Percentiles rank a stretch among this genome's conserved stretches.
Conservation (phyloP, 1,140 invertebrate species). For the Drosophila serrata region DNA sequence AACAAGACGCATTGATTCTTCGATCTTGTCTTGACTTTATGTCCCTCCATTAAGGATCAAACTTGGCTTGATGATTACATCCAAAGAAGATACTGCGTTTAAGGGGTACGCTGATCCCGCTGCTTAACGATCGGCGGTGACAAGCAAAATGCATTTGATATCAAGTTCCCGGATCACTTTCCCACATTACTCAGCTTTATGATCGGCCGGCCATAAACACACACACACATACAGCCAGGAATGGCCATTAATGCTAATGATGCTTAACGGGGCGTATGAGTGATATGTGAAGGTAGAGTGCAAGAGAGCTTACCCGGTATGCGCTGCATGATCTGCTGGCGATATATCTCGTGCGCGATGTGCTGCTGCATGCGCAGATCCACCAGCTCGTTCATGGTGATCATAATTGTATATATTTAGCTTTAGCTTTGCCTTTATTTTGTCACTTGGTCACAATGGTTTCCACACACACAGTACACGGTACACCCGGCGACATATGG, state of each 20-base stretch:
- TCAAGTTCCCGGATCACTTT: conserved; percentile 49
- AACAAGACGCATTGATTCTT: conserved; percentile 15
- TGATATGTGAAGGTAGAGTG: conserved; percentile 17
- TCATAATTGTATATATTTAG: conserved; percentile 63
- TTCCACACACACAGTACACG: conserved; percentile 34
- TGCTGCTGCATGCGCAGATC: conserved; percentile 85
- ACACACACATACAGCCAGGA: conserved; percentile 21
- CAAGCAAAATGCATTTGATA: conserved; percentile 51
- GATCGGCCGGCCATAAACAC: conserved; percentile 48
- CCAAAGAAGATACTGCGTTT: conserved; percentile 15
- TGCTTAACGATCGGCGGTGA: conserved; percentile 48
- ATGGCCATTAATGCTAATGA: conserved; percentile 71
- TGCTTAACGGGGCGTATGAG: conserved; percentile 52
- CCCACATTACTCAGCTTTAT: conserved; percentile 76
- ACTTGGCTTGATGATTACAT: conserved; percentile 7
- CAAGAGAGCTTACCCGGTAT: conserved; percentile 77
- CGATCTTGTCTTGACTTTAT: conserved; percentile 14
- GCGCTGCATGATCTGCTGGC: conserved; percentile 85
- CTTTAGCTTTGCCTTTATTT: conserved; percentile 26
- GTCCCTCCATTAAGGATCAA: conserved; percentile 18
- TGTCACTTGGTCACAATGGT: conserved; percentile 72
- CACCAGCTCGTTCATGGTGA: conserved; percentile 84
- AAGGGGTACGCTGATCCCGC: conserved; percentile 33
- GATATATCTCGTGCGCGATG: conserved; percentile 84
- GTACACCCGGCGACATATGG: conserved; percentile 36